Percentiles rank a stretch among this genome's conserved stretches.
Evolutionary conservation across 2,888 invertebrate species (phyloP).

Genomic region (Epinotia ramella): DNA sequence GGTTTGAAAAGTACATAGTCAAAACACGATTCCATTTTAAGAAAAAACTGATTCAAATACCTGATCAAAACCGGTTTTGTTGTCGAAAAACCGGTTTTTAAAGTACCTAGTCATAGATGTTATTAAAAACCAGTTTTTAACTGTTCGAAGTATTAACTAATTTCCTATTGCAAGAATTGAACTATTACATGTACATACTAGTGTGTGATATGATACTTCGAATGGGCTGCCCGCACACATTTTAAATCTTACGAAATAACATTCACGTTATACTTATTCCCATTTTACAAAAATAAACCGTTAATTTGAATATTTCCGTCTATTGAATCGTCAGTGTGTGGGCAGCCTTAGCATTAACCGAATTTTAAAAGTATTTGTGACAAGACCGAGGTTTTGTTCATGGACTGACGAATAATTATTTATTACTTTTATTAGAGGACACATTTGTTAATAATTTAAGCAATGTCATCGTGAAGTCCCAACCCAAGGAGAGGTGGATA

Average conservation of each 20-base stretch:
- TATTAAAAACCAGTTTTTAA: slow-evolving; percentile 11
- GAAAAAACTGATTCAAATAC: background rate
- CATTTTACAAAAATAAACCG: slow-evolving; percentile 29
- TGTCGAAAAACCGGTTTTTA: background rate
- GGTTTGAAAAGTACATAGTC: background rate
- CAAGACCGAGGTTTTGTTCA: slow-evolving; percentile 8
- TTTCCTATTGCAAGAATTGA: slow-evolving; percentile 33
- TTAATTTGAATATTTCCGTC: background rate
- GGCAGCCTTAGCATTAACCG: slow-evolving; percentile 16
- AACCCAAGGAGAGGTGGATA: too few species aligned
- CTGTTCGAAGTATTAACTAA: slow-evolving; percentile 31
- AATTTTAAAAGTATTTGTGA: slow-evolving; percentile 24
- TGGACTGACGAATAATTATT: slow-evolving; percentile 6
- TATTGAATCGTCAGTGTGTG: background rate
- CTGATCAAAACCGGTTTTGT: background rate
- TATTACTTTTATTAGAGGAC: too few species aligned
- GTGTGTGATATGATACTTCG: slow-evolving; percentile 41
- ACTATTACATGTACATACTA: slow-evolving; percentile 31
- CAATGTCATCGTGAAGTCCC: background rate
- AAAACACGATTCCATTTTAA: too few species aligned
- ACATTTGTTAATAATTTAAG: too few species aligned
- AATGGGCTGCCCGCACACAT: slow-evolving; percentile 29
- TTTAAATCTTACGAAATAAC: slow-evolving; percentile 8
- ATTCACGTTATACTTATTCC: slow-evolving; percentile 13
- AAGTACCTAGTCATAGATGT: background rate